Base-by-base conservation (phyloP, 1,140 invertebrate species). In the Monomorium pharaonis region DNA sequence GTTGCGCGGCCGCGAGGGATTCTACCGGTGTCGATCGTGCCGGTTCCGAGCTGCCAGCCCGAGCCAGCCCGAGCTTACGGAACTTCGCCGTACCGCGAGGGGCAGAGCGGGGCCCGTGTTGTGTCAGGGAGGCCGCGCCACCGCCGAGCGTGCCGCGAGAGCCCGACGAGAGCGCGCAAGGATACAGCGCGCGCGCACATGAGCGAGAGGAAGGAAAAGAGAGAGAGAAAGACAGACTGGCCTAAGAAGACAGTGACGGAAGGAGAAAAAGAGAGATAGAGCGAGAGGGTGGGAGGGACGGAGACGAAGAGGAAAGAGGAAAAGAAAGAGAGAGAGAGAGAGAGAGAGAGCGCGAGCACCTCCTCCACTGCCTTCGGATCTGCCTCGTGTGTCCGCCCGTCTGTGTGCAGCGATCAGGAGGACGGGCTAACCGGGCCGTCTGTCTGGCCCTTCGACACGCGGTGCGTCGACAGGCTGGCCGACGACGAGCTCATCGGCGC, bases 361-460 rank as follows among this genome's bases (percentile, higher is more conserved):
- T 89, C 88, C 85, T 87, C 85, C 85, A n/a, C 80, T 81, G 75
- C 60, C 83, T 86, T 89, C 51, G 47, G 80, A 75, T 86, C 85
- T 84, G 85, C 78, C 85, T 87, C n/a, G 67, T 75, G 67, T 75
- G 72, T 84, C 72, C 81, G 72, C 72, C 54, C 67, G 84, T 74
- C 60, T 87, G 88, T 62, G 87, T 69, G 88, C 42, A 72, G 58
- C 75, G 89, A 87, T 89, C 88, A 75, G 62, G 88, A 87, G 88
- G 89, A 89, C 88, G 89, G 74, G 88, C 88, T 77, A 89, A 89
- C 30, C 88, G 72, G 70, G 88, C 88, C 78, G 88, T 89, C 88
- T 87, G 85, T 90, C 88, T 89, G 85, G 88, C 88, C 88, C 88
- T 90, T 89, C 78, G 88, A 87, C 88, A 80, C 85, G 87, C 88